A percentile compares a stretch with the other conserved stretches of the same genome.
Evolutionary conservation across 2,888 invertebrate genomes (phyloP).

Genomic region (Tuberolachnus salignus): DNA sequence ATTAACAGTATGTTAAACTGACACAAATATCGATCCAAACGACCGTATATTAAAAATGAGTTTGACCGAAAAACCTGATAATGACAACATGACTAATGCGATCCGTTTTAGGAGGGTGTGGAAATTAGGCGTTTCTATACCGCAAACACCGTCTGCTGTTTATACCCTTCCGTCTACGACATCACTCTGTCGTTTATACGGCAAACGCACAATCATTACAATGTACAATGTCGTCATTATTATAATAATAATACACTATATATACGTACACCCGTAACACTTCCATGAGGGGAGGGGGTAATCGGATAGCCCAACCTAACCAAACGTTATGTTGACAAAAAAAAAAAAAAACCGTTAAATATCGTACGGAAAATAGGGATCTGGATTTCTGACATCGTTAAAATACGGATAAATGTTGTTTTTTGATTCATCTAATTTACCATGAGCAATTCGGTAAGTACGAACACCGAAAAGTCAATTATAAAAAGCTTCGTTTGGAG

Average conservation of each 20-base stretch:
- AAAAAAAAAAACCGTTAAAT: slow-evolving; percentile 34
- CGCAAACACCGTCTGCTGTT: slow-evolving; percentile 6
- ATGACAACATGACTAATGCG: background rate
- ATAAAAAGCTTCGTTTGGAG: too few species aligned
- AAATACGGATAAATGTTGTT: too few species aligned
- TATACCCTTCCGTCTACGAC: slow-evolving; percentile 18
- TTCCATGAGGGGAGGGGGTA: background rate
- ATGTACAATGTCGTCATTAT: background rate
- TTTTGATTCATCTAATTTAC: too few species aligned
- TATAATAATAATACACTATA: background rate
- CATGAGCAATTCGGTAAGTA: too few species aligned
- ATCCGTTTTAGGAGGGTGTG: background rate
- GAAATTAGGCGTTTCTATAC: background rate
- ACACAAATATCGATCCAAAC: too few species aligned
- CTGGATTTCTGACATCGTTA: too few species aligned
- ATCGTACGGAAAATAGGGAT: background rate
- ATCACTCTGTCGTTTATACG: slow-evolving; percentile 5
- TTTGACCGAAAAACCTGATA: slow-evolving; percentile 13
- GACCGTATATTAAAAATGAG: too few species aligned
- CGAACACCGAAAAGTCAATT: too few species aligned
- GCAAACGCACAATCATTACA: slow-evolving; percentile 34
- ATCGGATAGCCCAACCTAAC: background rate
- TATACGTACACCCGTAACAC: slow-evolving; percentile 3
- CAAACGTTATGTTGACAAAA: background rate
- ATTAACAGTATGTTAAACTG: too few species aligned